A percentile compares a stretch with the other conserved stretches of the same genome.
phyloP scores from a whole-genome alignment of 2,113 vertebrate genomes.

The Typhlomys cinereus region DNA sequence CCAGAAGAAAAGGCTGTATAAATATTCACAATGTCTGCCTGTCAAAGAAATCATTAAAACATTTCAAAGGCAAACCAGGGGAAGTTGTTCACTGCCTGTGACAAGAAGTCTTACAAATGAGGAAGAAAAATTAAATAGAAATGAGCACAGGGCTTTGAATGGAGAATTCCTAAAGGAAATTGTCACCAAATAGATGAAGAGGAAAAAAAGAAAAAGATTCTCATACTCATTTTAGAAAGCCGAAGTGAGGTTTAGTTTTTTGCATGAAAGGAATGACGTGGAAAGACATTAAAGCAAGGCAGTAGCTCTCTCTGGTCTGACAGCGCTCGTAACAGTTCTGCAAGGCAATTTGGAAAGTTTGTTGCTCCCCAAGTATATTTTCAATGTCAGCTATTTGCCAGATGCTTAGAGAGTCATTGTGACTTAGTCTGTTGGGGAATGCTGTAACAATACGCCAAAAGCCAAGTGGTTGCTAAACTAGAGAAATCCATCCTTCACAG shows the following conservation, averaged over 20 bases:
- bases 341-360: not conserved
- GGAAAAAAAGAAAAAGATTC: slow-evolving; percentile 4
- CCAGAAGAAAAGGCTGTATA: not conserved
- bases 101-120: slow-evolving; percentile 45
- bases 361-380: not conserved
- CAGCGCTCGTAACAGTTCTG: not conserved
- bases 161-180: slow-evolving; percentile 52
- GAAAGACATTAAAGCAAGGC: not conserved
- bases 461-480: not conserved
- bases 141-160: slow-evolving; percentile 31
- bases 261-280: not conserved
- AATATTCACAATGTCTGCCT: slow-evolving; percentile 42
- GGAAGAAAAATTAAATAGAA: slow-evolving; percentile 16
- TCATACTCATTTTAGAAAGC: not conserved
- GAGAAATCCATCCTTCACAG: not conserved
- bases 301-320: not conserved
- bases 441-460: not conserved
- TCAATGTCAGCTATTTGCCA: not conserved
- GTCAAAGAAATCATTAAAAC: not conserved
- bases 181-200: not conserved
- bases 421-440: not conserved
- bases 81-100: not conserved
- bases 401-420: not conserved
- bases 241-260: not conserved
- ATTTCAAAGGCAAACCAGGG: slow-evolving; percentile 40